These are phyloP conservation scores for Idaea biselata DNA, from an alignment of 2,888 invertebrate species.

Conservation along the genomic window DNA sequence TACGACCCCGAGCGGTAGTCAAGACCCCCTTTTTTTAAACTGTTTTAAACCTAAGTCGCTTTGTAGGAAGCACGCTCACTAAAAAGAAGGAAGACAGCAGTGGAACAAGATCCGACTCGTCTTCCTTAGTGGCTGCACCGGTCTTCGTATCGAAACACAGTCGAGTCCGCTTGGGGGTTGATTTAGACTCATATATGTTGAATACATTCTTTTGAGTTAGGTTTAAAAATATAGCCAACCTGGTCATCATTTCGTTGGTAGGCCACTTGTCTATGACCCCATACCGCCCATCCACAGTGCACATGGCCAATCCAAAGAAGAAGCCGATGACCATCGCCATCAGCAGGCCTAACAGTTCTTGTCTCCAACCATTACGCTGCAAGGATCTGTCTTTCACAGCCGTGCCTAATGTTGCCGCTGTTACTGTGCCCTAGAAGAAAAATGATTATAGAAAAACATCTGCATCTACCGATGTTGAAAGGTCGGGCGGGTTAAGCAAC, in stretches of 20 bases:
- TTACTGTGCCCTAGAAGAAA: constrained; percentile 84
- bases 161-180: too few species aligned
- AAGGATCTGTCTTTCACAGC: constrained; percentile 84
- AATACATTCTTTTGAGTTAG: neutral
- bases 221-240: constrained; percentile 44
- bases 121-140: too few species aligned
- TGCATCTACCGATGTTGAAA: too few species aligned
- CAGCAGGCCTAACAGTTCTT: constrained; percentile 84
- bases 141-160: too few species aligned
- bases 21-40: too few species aligned
- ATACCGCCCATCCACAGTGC: constrained; percentile 78
- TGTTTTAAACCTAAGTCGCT: too few species aligned
- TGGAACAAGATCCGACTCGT: too few species aligned
- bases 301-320: constrained; percentile 82
- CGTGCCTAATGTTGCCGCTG: constrained; percentile 87
- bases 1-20: too few species aligned
- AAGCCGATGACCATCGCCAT: constrained; percentile 85
- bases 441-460: neutral
- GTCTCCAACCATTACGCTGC: constrained; percentile 82
- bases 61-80: too few species aligned
- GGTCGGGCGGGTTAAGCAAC: too few species aligned
- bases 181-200: too few species aligned
- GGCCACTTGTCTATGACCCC: constrained; percentile 81
- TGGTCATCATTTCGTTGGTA: constrained; percentile 83
- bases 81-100: too few species aligned